Conservation (phyloP, 2,797 vertebrate species). For the Crocodylus rhombifer region DNA sequence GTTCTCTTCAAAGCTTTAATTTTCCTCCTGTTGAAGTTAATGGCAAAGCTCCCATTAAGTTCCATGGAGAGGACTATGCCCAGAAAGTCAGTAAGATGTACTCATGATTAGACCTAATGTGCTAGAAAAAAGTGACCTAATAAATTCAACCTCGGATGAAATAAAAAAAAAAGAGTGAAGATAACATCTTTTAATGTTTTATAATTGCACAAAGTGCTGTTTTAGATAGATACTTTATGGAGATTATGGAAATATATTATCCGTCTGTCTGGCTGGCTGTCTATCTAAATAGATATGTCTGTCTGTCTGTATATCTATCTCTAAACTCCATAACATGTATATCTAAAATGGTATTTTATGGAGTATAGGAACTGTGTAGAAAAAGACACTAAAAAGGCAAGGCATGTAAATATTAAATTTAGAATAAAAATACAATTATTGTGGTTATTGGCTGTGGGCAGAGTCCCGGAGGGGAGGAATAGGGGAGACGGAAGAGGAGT, state of each 20-base stretch:
- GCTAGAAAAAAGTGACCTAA: not conserved
- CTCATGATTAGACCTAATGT: not conserved
- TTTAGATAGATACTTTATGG: not conserved
- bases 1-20: not conserved
- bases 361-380: not conserved
- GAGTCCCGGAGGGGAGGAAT: not conserved
- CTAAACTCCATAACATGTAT: no score
- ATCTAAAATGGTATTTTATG: no score
- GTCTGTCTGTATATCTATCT: no score
- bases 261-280: no score
- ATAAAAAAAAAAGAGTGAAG: not conserved
- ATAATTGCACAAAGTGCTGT: not conserved
- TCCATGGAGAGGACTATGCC: not conserved
- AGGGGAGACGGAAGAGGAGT: no score
- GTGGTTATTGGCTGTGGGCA: not conserved
- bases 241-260: no score
- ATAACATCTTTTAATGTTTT: not conserved
- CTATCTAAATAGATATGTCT: no score
- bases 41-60: not conserved
- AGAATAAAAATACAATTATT: not conserved
- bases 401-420: not conserved
- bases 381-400: not conserved
- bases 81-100: not conserved
- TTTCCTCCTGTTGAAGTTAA: not conserved
- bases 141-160: constrained; percentile 17